Conservation (phyloP, 2,113 vertebrate genomes). For the Candoia aspera region DNA sequence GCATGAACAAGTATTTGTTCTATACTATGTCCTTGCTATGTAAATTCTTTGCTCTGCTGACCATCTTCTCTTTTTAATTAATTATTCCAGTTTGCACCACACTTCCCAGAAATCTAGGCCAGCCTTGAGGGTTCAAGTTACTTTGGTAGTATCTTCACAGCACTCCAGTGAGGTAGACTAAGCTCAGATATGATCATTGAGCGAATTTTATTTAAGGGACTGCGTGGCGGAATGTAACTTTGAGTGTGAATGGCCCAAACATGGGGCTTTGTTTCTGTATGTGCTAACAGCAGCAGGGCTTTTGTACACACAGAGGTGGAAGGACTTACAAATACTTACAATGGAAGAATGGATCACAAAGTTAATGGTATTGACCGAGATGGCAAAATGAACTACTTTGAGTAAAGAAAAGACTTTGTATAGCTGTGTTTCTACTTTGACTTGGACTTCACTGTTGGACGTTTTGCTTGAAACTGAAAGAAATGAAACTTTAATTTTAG, state of each 20-base stretch:
- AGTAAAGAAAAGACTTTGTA: no score
- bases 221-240: neutral
- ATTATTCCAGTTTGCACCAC: neutral
- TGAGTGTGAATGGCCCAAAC: neutral
- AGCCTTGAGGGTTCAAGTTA: neutral
- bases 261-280: no score
- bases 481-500: no score
- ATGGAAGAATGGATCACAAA: no score
- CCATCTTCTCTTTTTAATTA: neutral
- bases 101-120: neutral
- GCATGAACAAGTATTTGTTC: neutral
- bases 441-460: no score
- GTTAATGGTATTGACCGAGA: no score
- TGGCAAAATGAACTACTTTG: no score
- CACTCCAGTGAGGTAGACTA: neutral
- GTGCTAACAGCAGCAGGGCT: no score
- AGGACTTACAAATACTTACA: no score
- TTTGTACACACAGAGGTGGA: no score
- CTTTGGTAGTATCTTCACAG: neutral
- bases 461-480: no score
- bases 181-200: neutral
- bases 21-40: neutral
- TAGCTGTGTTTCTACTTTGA: no score
- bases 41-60: neutral
- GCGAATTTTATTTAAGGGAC: neutral